Percentiles rank a stretch among this genome's conserved stretches.
These are phyloP conservation scores for Drosophila sordidula DNA, from an alignment of 2,888 invertebrate species.

Conservation along the genomic window DNA sequence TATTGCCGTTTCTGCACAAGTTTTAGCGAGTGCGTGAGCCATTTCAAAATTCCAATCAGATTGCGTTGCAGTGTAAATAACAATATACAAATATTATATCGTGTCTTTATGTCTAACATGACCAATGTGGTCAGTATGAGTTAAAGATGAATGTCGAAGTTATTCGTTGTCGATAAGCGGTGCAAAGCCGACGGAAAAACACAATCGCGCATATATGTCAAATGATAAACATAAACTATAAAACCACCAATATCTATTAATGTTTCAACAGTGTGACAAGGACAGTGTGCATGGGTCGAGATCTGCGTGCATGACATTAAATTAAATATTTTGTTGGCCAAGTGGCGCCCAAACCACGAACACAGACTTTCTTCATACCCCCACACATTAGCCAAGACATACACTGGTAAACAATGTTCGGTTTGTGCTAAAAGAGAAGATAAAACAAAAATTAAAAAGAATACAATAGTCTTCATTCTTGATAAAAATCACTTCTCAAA, in stretches of 20 bases:
- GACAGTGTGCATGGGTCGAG: constrained; percentile 49
- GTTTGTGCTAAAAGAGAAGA: constrained; percentile 30
- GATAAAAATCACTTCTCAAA: constrained; percentile 83
- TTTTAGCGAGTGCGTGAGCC: constrained; percentile 40
- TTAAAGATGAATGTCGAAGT: constrained; percentile 37
- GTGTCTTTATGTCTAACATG: constrained; percentile 2
- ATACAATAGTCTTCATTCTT: constrained; percentile 48
- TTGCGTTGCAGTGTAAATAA: constrained; percentile 41
- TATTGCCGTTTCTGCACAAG: constrained; percentile 37
- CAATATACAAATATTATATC: constrained; percentile 10
- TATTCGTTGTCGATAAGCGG: constrained; percentile 21
- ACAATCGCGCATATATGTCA: constrained; percentile 14
- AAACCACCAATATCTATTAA: background rate
- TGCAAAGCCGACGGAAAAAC: constrained; percentile 70
- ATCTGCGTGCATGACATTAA: constrained; percentile 50
- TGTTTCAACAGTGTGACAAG: constrained; percentile 6
- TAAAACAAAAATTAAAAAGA: constrained; percentile 15
- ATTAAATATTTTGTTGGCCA: constrained; percentile 41
- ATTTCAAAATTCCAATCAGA: constrained; percentile 47
- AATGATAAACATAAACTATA: constrained; percentile 14
- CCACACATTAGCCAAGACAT: background rate
- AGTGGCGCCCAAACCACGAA: constrained; percentile 45
- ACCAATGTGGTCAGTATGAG: constrained; percentile 27
- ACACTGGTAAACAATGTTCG: constrained; percentile 34
- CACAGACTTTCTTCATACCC: constrained; percentile 11